A percentile compares a stretch with the other conserved stretches of the same genome.
phyloP scores from a whole-genome alignment of 2,797 vertebrate species.

The Girardinus metallicus region DNA sequence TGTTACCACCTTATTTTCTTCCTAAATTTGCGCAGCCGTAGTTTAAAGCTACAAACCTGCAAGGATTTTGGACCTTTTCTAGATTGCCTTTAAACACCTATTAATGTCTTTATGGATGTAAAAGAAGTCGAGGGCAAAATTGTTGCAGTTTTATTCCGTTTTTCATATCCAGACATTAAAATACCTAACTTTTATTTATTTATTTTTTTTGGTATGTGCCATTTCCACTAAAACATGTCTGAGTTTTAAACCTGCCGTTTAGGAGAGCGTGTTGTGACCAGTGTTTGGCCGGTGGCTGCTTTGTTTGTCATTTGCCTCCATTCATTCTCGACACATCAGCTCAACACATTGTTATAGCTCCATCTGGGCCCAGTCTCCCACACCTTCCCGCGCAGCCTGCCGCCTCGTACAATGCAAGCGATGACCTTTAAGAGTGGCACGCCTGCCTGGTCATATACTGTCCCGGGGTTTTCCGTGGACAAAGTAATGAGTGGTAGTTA shows the following conservation, averaged over 20 bases:
- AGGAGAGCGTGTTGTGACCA: background rate
- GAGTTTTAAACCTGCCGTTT: constrained; percentile 1
- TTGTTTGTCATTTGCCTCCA: constrained; percentile 1
- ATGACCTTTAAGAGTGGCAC: constrained; percentile 62
- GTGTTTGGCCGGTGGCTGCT: constrained; percentile 15
- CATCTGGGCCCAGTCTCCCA: constrained; percentile 34
- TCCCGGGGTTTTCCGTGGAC: constrained; percentile 43
- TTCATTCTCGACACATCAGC: constrained; percentile 32
- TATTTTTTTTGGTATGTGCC: background rate
- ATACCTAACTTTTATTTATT: constrained; percentile 6
- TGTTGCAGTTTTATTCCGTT: background rate
- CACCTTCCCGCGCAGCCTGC: constrained; percentile 23
- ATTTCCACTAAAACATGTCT: background rate
- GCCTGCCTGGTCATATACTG: constrained; percentile 47
- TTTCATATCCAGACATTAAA: background rate
- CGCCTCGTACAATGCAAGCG: constrained; percentile 31
- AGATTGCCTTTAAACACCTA: background rate
- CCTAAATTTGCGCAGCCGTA: background rate
- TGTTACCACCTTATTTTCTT: background rate
- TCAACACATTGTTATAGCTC: constrained; percentile 23
- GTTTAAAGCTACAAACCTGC: background rate
- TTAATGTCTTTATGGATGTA: background rate
- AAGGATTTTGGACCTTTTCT: background rate
- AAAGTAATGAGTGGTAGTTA: constrained; percentile 36
- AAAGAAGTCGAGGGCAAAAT: background rate